These are phyloP conservation scores for Melanaphis sacchari DNA, from an alignment of 1,140 invertebrate species.

Conservation along the genomic window DNA sequence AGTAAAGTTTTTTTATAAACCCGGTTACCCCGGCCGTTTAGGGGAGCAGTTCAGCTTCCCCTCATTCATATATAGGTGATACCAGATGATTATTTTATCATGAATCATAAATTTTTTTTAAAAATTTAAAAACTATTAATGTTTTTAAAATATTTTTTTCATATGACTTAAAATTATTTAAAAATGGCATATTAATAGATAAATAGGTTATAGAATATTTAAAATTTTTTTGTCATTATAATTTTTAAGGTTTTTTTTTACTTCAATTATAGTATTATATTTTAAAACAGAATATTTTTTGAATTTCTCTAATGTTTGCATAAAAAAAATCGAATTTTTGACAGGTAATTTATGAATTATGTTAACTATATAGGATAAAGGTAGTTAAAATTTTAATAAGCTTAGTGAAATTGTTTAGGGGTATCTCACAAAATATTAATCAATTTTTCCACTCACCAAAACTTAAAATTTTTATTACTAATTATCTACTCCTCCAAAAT, in stretches of 20 bases:
- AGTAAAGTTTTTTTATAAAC: constrained; percentile 21
- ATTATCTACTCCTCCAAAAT: too few relatives aligned
- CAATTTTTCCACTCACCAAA: too few relatives aligned
- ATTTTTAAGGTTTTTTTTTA: neutral
- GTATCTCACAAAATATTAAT: too few relatives aligned
- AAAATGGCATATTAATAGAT: neutral
- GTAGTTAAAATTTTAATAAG: too few relatives aligned
- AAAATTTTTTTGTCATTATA: neutral
- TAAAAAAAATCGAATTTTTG: too few relatives aligned
- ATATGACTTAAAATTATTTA: neutral
- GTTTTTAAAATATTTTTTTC: neutral
- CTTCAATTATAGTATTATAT: neutral
- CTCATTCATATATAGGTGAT: neutral
- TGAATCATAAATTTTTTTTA: neutral
- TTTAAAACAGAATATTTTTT: too few relatives aligned
- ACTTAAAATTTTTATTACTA: too few relatives aligned
- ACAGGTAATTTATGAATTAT: too few relatives aligned
- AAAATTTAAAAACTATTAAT: neutral
- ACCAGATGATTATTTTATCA: neutral
- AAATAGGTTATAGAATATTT: neutral
- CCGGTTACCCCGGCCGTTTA: neutral
- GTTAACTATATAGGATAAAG: too few relatives aligned
- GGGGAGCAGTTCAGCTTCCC: neutral
- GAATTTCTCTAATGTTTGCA: too few relatives aligned
- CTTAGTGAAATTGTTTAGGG: too few relatives aligned